Base-by-base conservation (phyloP, 2,888 invertebrate species). In the Drosophila atroscutellata region DNA sequence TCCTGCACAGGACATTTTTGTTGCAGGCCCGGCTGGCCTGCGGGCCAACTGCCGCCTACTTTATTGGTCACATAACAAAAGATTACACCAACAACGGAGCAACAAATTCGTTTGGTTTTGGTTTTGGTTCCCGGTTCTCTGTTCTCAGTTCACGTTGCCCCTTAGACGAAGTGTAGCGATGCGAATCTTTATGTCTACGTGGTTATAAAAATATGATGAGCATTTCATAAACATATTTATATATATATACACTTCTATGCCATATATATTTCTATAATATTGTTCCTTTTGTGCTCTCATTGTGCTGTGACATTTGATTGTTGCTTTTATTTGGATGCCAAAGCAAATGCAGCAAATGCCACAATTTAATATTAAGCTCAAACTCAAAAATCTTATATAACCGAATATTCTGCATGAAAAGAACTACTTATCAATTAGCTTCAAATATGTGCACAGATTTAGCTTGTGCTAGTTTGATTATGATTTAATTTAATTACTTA, bases 141-240 rank as follows among this genome's bases (percentile, higher is more conserved):
- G 39, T 52, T 36, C 55, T 13, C 32, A 28, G 64, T 26, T 42
- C 51, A 45, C 52, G 32, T 32, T 50, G 64, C 57, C 51, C 37
- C 42, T 59, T 30, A 9, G 45, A 30, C 58, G 57, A 67, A 58
- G 57, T 65, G 65, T 62, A 58, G 71, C 71, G 88, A 88, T 90
- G 54, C 51, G 56, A 72, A 89, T 90, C 87, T 90, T 86, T 90
- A 90, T 86, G 81, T 83, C 84, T 77, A 90, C 89, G 89, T 89
- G 84, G 90, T 72, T 86, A 86, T 86, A 90, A 90, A 90, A 90
- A 89, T 90, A 89, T 90, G 89, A 90, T 90, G 90, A 77, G 84
- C 70, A 74, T 85, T 88, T 90, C 80, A 77, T 88, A 34, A 70
- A 75, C 58, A 59, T 61, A 50, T 30, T 54, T 11, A 24, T 68